Evolutionary conservation across 1,140 invertebrate species (phyloP), one percentile per base, ranked within the genome.

Genomic region (Latrodectus geometricus): DNA sequence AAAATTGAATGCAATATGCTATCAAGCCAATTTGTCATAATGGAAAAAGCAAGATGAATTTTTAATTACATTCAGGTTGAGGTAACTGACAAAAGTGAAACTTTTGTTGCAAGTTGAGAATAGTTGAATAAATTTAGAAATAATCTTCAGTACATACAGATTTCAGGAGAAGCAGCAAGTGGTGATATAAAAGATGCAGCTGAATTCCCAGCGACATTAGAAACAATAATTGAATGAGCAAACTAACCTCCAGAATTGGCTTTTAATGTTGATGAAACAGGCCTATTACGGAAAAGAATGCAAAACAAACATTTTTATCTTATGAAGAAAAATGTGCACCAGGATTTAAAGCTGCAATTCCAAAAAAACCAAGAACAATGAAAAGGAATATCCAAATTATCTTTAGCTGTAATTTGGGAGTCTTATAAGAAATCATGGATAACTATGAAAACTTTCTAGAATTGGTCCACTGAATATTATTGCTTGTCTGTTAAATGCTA

Each of bases 231-330:
- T 5, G 35, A 35, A 5, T 3, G 35, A 35, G 1, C 5, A 35
- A 35, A 35, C 35, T 35, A 35, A 3, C 35, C 35, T 3, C 35
- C 35, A 35, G 35, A 35, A 35, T 35, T 35, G 35, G 65, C 89
- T 15, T 89, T 89, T 61, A 90, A 89, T 69, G 65, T 76, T 23
- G 89, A 89, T 84, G 89, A 89, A 79, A 90, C 66, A 56, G 86
- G 84, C 9, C 88, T 89, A 4, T 89, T 88, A 79, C 89, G 86
- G 89, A 90, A 89, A 69, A 88, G 72, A 68, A 77, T 89, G 81
- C 78, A n/a, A 56, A 69, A 14, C 50, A 66, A 14, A 74, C 65
- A 4, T 88, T 84, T 78, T 20, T 69, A 8, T 35, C 72, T 15
- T 8, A 17, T 0, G 56, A 83, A 69, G 86, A 88, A 73, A 88